A percentile compares a stretch with the other conserved stretches of the same genome.
phyloP scores from a whole-genome alignment of 37 sponge, comb jelly and placozoan genomes.

The Petrosia ficiformis region DNA sequence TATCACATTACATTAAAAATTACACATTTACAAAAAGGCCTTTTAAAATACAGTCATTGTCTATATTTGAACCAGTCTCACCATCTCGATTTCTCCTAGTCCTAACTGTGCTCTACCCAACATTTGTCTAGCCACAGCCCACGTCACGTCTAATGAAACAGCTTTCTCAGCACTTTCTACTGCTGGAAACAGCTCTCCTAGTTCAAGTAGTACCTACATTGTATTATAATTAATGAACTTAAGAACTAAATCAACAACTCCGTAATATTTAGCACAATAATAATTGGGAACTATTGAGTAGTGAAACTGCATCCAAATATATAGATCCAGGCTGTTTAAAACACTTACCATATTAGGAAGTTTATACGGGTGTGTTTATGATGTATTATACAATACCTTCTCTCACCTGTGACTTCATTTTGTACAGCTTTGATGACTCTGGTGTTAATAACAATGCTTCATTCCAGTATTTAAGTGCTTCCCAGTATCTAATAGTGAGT shows the following conservation, averaged over 20 bases:
- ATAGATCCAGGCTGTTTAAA: background rate
- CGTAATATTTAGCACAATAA: background rate
- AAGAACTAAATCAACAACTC: no score
- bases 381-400: background rate
- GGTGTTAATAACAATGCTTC: slow-evolving; percentile 76
- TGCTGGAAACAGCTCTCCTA: slow-evolving; percentile 86
- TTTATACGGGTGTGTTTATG: background rate
- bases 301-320: background rate
- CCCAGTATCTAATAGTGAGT: slow-evolving; percentile 69
- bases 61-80: slow-evolving; percentile 2
- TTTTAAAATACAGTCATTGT: slow-evolving; percentile 5
- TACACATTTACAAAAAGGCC: no score
- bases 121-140: slow-evolving; percentile 73
- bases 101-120: slow-evolving; percentile 90
- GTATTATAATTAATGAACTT: background rate
- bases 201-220: slow-evolving; percentile 52
- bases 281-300: background rate
- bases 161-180: slow-evolving; percentile 82
- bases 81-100: slow-evolving; percentile 86
- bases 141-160: slow-evolving; percentile 45
- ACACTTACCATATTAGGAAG: background rate
- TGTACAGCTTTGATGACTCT: slow-evolving; percentile 47
- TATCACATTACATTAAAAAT: no score
- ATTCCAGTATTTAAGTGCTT: slow-evolving; percentile 75
- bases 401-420: slow-evolving; percentile 80